A percentile compares a stretch with the other conserved stretches of the same genome.
phyloP scores from a whole-genome alignment of 2,888 invertebrate genomes.

The Malthinus seriepunctatus region DNA sequence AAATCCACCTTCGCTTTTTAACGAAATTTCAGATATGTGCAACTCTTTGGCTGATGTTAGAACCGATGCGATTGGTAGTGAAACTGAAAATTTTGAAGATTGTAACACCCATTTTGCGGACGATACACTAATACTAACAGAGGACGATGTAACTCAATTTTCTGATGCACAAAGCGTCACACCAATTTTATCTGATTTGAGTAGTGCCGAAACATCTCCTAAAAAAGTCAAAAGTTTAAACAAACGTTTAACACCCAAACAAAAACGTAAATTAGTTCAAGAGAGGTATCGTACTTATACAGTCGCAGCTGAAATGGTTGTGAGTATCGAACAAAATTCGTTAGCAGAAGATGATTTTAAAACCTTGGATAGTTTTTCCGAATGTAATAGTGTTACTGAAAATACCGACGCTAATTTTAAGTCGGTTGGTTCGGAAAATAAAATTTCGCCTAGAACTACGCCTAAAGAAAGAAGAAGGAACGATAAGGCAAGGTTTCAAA shows the following conservation, averaged over 20 bases:
- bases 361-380: slow-evolving; percentile 31
- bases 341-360: slow-evolving; percentile 36
- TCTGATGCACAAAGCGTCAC: slow-evolving; percentile 62
- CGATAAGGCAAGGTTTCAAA: slow-evolving; percentile 72
- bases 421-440: slow-evolving; percentile 1
- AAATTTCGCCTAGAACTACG: slow-evolving; percentile 52
- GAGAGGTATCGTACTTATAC: slow-evolving; percentile 85
- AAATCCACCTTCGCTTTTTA: slow-evolving; percentile 73
- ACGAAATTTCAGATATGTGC: slow-evolving; percentile 67
- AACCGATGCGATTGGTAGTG: slow-evolving; percentile 60
- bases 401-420: neutral
- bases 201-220: slow-evolving; percentile 77
- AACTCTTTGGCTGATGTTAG: slow-evolving; percentile 57
- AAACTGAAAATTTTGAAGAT: slow-evolving; percentile 62
- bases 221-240: slow-evolving; percentile 58
- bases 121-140: slow-evolving; percentile 38
- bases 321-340: slow-evolving; percentile 51
- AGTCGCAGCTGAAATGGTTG: slow-evolving; percentile 66
- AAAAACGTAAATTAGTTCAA: slow-evolving; percentile 72
- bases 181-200: slow-evolving; percentile 70
- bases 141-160: slow-evolving; percentile 52
- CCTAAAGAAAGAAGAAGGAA: slow-evolving; percentile 69
- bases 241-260: slow-evolving; percentile 71
- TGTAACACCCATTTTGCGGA: slow-evolving; percentile 59
- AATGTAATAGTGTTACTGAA: slow-evolving; percentile 37